Percentiles rank a stretch among this genome's conserved stretches.
Evolutionary conservation across 2,113 vertebrate species (phyloP).

Genomic region (Sphyrna mokarran): DNA sequence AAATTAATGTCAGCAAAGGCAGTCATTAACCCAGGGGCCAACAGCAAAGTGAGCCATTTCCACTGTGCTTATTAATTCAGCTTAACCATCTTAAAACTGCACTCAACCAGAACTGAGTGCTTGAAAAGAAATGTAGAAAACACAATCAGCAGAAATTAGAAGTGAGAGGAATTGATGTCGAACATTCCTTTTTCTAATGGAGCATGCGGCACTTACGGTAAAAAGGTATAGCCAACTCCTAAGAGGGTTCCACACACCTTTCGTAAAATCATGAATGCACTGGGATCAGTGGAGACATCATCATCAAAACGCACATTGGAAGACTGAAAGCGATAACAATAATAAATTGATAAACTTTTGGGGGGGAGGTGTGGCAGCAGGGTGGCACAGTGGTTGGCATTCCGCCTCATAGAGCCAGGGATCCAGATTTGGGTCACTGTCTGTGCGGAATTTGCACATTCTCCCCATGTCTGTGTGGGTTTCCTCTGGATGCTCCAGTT

Average conservation of each 20-base stretch:
- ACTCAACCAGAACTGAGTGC: neutral
- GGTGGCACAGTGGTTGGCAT: too few relatives aligned
- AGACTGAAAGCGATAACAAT: neutral
- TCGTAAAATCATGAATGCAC: neutral
- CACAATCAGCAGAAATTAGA: neutral
- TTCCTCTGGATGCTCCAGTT: too few relatives aligned
- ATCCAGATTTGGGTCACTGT: too few relatives aligned
- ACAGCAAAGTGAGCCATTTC: conserved; percentile 2
- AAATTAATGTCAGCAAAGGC: neutral
- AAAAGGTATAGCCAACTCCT: neutral
- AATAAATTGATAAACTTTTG: too few relatives aligned
- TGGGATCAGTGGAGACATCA: neutral
- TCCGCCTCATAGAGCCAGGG: too few relatives aligned
- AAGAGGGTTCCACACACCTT: neutral
- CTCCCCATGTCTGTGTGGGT: too few relatives aligned
- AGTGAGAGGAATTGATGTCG: neutral
- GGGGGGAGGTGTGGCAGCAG: too few relatives aligned
- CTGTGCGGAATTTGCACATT: too few relatives aligned
- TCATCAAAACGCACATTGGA: neutral
- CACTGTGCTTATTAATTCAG: neutral
- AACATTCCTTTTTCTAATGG: neutral
- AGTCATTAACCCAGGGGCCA: conserved; percentile 16
- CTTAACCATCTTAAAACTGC: neutral
- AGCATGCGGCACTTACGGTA: neutral
- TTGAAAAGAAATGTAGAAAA: neutral